Base-by-base conservation (phyloP, 2,797 vertebrate genomes). In the Enteromius anoplus region DNA sequence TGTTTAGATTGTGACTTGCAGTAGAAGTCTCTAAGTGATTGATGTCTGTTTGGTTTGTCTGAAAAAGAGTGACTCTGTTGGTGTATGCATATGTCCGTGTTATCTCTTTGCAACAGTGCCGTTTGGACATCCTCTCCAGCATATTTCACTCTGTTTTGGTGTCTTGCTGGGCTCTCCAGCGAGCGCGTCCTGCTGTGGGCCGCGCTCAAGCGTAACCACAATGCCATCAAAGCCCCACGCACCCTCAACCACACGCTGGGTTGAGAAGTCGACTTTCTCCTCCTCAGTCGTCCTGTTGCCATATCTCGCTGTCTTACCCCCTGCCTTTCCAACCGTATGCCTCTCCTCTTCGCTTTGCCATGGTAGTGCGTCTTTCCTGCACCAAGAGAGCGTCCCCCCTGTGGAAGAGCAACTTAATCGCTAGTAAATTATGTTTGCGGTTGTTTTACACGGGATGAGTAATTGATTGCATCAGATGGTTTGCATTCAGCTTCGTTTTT, bases 91-190 rank as follows among this genome's bases (percentile, higher is more conserved):
- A 81, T 80, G 70, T 84, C 32, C 9, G 29, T 65, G 77, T 85
- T 85, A 85, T 87, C 86, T 85, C 58, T 49, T 65, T 14, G 65
- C 32, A n/a, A 76, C 86, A 83, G 86, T 71, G 69, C 53, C 40
- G 21, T 71, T 34, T 60, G 70, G 68, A 60, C 19, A 19, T 83
- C 55, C 75, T 78, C 58, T 77, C 76, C 51, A 66, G 37, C 77
- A 80, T 85, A 76, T 85, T 85, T 85, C 47, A 85, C 77, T 77
- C 34, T 80, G 76, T 87, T 80, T 85, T 76, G 80, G 83, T 87
- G 66, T 78, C 77, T 55, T 83, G 49, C 80, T 80, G 66, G 65
- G 79, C 58, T 76, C 66, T 81, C 75, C 49, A 55, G 68, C 5
- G 60, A 75, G 68, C 0, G 58, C 45, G 42, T 49, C 53, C 77